phyloP scores from a whole-genome alignment of 2,113 vertebrate genomes.

The Epinephelus moara region DNA sequence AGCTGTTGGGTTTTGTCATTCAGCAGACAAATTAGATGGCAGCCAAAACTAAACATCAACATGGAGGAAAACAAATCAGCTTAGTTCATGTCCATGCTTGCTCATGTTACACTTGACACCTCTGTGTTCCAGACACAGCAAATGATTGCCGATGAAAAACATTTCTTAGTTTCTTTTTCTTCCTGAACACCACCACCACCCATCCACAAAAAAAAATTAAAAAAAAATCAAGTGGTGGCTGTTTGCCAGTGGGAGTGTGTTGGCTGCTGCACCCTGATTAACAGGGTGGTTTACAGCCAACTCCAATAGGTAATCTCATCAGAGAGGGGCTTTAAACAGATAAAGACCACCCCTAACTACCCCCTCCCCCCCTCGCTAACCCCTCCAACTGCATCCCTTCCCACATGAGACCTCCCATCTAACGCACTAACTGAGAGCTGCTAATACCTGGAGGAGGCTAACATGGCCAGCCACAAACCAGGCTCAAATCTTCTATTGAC shows the following conservation, averaged over 20 bases:
- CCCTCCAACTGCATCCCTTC: slow-evolving; percentile 66
- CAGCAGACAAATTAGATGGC: slow-evolving; percentile 39
- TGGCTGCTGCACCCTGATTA: slow-evolving; percentile 85
- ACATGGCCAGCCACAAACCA: slow-evolving; percentile 71
- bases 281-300: slow-evolving; percentile 84
- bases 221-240: slow-evolving; percentile 77
- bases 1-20: slow-evolving; percentile 44
- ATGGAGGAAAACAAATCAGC: slow-evolving; percentile 32
- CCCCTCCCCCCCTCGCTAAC: slow-evolving; percentile 36
- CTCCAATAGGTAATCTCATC: slow-evolving; percentile 88
- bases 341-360: slow-evolving; percentile 83
- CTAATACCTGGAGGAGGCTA: slow-evolving; percentile 86
- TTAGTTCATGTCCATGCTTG: slow-evolving; percentile 45
- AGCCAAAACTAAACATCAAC: slow-evolving; percentile 43
- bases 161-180: slow-evolving; percentile 49
- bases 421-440: slow-evolving; percentile 61
- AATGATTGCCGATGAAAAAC: slow-evolving; percentile 80
- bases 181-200: slow-evolving; percentile 70
- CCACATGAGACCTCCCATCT: slow-evolving; percentile 71
- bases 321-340: slow-evolving; percentile 84
- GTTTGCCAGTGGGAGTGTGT: slow-evolving; percentile 86
- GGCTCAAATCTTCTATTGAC: slow-evolving; percentile 89
- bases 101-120: slow-evolving; percentile 69
- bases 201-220: slow-evolving; percentile 1
- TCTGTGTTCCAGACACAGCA: slow-evolving; percentile 68